Evolutionary conservation across 1,140 invertebrate species (phyloP), one percentile per base, ranked within the genome.

Genomic region (Leptinotarsa texana): DNA sequence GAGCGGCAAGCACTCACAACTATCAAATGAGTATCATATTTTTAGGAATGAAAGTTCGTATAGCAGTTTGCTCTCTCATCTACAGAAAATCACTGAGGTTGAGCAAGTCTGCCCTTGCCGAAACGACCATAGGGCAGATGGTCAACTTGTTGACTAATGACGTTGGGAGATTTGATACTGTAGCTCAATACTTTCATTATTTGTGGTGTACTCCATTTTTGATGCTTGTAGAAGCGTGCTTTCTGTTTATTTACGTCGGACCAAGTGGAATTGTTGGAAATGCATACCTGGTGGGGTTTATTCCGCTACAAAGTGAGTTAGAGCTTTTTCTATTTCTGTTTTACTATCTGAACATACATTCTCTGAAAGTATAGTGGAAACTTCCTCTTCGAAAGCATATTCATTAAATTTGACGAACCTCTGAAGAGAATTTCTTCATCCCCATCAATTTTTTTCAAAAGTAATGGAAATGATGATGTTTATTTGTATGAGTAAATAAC

Each of bases 101-200:
- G 0, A 90, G 88, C 6, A 88, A 87, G 75, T 88, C 87, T 18
- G 91, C 93, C 8, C 85, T 95, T n/a, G 63, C 42, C 27, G 90
- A 90, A 1, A 90, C 93, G 82, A 94, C 94, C 1, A 91, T 94
- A 1, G 95, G 95, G 0, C 93, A 95, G 82, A 93, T 96, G 67
- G 91, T 97, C 0, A 97, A 96, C 83, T 87, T 97, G 1, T 84
- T 97, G 67, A 95, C 95, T 1, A 96, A 96, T 74, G 95, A 96
- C 80, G 89, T 92, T 13, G 90, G 89, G 18, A 85, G 91, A 51
- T 93, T 93, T 78, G 92, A 93, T 81, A 86, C 90, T 66, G 89
- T 90, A 0, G 86, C 89, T 1, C 85, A 90, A 6, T 88, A 92
- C 79, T 91, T 92, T 74, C 74, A 77, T 57, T 51, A 73, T 24